Percentiles rank a stretch among this genome's conserved stretches.
phyloP scores from a whole-genome alignment of 2,113 vertebrate genomes.

The Rhea pennata region DNA sequence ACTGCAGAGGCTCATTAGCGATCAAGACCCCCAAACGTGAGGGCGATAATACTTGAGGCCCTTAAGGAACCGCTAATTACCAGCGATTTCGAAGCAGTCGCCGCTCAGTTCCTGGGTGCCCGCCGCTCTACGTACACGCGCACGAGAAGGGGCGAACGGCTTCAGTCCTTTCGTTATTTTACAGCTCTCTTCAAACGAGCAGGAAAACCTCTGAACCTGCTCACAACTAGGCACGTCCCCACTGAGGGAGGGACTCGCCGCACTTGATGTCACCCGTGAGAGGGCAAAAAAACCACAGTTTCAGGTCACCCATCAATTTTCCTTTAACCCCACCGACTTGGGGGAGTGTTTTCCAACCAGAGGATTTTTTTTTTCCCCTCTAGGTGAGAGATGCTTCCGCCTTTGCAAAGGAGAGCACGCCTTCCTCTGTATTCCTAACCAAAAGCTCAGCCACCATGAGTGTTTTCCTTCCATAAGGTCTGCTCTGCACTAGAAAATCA shows the following conservation, averaged over 20 bases:
- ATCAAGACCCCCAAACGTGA: background rate
- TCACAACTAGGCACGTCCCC: background rate
- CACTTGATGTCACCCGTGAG: background rate
- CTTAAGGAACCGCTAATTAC: conserved; percentile 26
- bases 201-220: background rate
- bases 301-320: background rate
- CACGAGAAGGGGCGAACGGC: background rate
- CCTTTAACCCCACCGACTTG: background rate
- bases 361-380: background rate
- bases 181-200: background rate
- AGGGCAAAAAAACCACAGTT: background rate
- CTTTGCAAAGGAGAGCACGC: background rate
- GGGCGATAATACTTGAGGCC: background rate
- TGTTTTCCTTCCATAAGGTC: background rate
- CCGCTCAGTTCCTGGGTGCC: background rate
- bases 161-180: conserved; percentile 18
- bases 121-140: background rate
- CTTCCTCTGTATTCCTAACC: conserved; percentile 37
- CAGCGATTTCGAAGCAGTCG: background rate
- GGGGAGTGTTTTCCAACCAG: background rate
- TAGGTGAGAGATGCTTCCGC: background rate
- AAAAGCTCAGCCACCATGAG: conserved; percentile 45
- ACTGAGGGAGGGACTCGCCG: background rate
- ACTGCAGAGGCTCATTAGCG: background rate
- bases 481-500: background rate